phyloP scores from a whole-genome alignment of 2,888 invertebrate species.

The Bedellia somnulentella region DNA sequence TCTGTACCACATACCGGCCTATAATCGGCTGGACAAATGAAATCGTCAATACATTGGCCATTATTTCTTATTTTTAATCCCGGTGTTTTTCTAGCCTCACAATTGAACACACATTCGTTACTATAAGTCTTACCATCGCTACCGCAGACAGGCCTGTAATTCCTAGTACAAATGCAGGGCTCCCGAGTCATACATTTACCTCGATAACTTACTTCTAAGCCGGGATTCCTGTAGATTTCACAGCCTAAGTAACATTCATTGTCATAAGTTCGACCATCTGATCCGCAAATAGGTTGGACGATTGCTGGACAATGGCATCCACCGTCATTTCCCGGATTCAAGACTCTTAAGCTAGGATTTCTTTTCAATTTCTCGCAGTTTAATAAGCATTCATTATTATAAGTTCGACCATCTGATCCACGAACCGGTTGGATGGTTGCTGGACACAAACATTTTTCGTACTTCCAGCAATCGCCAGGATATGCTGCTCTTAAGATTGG shows the following conservation, averaged over 20 bases:
- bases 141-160: slow-evolving; percentile 10
- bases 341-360: too few species aligned
- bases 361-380: not conserved
- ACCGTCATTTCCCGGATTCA: not conserved
- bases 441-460: too few species aligned
- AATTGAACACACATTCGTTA: slow-evolving; percentile 14
- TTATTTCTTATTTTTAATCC: not conserved
- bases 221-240: slow-evolving; percentile 14
- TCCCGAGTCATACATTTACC: not conserved
- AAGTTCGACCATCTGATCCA: too few species aligned
- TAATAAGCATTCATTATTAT: not conserved
- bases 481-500: too few species aligned
- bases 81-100: slow-evolving; percentile 8
- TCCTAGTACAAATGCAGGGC: slow-evolving; percentile 7
- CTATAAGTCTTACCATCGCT: slow-evolving; percentile 9
- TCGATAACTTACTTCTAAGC: slow-evolving; percentile 8
- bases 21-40: slow-evolving; percentile 14
- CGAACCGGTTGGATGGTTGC: too few species aligned
- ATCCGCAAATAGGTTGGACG: slow-evolving; percentile 64
- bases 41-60: slow-evolving; percentile 13
- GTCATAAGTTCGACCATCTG: slow-evolving; percentile 67
- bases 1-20: slow-evolving; percentile 69
- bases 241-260: slow-evolving; percentile 68
- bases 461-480: not conserved
- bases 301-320: slow-evolving; percentile 15